Evolutionary conservation across 2,888 invertebrate species (phyloP).

Genomic region (Synergus japonicus): DNA sequence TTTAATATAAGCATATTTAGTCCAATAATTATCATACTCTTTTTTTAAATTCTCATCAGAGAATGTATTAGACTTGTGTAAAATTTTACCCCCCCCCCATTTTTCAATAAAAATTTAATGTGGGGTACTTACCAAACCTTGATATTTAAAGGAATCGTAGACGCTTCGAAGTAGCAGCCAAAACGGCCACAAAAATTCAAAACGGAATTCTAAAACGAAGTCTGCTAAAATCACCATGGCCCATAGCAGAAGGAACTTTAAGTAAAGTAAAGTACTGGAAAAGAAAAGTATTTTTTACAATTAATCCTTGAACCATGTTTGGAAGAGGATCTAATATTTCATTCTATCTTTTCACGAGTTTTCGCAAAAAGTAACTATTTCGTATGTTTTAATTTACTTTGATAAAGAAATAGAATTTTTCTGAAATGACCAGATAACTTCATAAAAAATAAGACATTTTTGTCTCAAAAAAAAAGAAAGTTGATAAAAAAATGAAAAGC

Average conservation of each 20-base stretch:
- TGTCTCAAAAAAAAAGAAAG: too few relatives aligned
- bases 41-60: neutral
- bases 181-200: conserved; percentile 99
- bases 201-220: conserved; percentile 98
- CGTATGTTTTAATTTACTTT: too few relatives aligned
- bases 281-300: conserved; percentile 58
- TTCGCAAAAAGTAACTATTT: too few relatives aligned
- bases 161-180: conserved; percentile 97
- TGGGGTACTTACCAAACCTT: conserved; percentile 90
- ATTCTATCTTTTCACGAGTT: too few relatives aligned
- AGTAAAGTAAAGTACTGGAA: conserved; percentile 94
- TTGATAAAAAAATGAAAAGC: too few relatives aligned
- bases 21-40: neutral
- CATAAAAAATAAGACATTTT: too few relatives aligned
- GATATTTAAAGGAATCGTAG: conserved; percentile 98
- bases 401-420: too few relatives aligned
- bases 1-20: conserved; percentile 12
- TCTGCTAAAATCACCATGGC: conserved; percentile 95
- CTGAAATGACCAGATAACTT: too few relatives aligned
- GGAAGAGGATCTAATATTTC: too few relatives aligned
- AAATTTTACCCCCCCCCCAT: too few relatives aligned
- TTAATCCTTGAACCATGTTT: neutral
- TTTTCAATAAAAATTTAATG: neutral
- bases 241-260: conserved; percentile 97
- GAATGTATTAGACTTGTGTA: too few relatives aligned